Base-by-base conservation (phyloP, 2,888 invertebrate genomes). In the Andrena chrysosceles region DNA sequence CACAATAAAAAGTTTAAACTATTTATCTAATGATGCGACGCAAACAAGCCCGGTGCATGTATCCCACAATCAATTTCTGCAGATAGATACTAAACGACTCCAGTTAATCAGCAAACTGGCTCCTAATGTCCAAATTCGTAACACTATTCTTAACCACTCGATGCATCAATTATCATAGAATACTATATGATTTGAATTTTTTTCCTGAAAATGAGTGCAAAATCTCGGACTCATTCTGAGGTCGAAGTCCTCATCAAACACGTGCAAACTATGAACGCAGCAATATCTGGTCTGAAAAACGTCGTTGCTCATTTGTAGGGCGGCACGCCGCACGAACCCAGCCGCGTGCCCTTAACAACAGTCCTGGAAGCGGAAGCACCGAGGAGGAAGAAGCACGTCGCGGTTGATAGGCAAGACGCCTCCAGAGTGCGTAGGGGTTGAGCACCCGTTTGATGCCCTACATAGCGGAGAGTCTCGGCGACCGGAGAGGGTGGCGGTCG, bases 361-460 rank as follows among this genome's bases (percentile, higher is more conserved):
- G 80, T 76, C 70, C 52, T 74, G 52, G 66, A 68, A 64, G 68
- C 63, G 79, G 52, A 66, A 23, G 79, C 54, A 68, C 49, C 59
- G 84, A 68, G 72, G 77, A 83, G 79, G 77, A 67, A 72, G 80
- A 77, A 80, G 75, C 67, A 62, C 68, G 79, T 71, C 77, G 83
- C 68, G 77, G 80, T 80, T 72, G 83, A 77, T 81, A 84, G 84
- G 84, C 84, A 89, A 87, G 87, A 87, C 85, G 87, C 71, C 73
- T 82, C 83, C 59, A 77, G 75, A 87, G 88, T 92, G 92, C 93
- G 91, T 92, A 87, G 88, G 90, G 89, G 92, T 92, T 92, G 91
- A 92, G 91, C 91, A 91, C 89, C 91, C 90, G 86, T 89, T 91
- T 89, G 89, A 91, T 92, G 92, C 82, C 92, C 93, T 92, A 93